These are phyloP conservation scores for Rotaria macrura DNA, from an alignment of 2,888 invertebrate species.

Conservation along the genomic window DNA sequence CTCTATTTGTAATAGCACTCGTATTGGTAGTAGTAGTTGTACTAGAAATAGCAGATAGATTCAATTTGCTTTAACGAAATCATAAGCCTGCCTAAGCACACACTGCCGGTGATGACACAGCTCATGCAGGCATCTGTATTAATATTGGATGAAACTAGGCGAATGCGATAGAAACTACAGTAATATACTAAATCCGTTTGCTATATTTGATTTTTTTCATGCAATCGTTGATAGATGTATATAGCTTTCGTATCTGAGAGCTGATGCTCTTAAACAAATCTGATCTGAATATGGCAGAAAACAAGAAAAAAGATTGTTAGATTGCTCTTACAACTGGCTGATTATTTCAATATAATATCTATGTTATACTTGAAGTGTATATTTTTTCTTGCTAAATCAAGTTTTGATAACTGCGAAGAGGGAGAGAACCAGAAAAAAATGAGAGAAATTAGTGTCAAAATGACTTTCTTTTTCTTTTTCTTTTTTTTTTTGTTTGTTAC, in stretches of 20 bases:
- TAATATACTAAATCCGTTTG: neutral
- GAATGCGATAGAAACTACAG: neutral
- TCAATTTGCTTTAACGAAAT: neutral
- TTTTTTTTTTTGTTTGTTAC: neutral
- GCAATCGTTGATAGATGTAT: neutral
- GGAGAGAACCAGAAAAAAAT: neutral
- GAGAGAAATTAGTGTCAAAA: neutral
- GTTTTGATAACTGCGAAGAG: neutral
- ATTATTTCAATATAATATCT: neutral
- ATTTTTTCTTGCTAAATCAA: neutral
- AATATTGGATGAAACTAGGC: neutral
- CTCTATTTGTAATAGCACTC: neutral
- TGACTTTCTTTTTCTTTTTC: neutral
- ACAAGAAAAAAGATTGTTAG: neutral
- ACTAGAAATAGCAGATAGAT: neutral
- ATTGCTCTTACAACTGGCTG: neutral
- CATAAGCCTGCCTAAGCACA: neutral
- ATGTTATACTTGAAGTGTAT: neutral
- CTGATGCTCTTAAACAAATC: neutral
- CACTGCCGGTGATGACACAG: neutral
- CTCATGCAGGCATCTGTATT: neutral
- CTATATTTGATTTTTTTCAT: neutral
- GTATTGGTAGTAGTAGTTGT: neutral
- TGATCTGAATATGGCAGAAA: neutral
- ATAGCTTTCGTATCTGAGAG: neutral